Conservation (phyloP, 2,113 vertebrate genomes). For the Chaetodon auriga region DNA sequence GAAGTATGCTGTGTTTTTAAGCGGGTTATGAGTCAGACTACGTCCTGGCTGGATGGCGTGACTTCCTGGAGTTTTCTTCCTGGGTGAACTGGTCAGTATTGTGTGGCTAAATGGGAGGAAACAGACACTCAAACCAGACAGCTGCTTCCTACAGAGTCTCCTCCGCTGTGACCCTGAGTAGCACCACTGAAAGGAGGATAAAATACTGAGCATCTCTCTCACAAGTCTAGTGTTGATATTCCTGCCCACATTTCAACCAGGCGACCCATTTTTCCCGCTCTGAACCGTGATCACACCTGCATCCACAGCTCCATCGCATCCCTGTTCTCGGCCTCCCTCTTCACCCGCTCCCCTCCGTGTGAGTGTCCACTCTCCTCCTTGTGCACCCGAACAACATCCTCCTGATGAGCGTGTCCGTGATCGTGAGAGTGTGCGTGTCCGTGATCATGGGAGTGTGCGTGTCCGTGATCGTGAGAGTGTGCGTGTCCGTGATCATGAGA, state of each 20-base stretch:
- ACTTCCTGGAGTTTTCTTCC: no score
- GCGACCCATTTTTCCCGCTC: not conserved
- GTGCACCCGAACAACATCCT: slow-evolving; percentile 49
- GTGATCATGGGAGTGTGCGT: slow-evolving; percentile 57
- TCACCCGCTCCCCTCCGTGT: slow-evolving; percentile 58
- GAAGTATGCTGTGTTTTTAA: no score
- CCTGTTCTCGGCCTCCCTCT: slow-evolving; percentile 72
- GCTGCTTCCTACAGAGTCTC: no score
- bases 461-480: slow-evolving; percentile 43
- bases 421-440: slow-evolving; percentile 32
- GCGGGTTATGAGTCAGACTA: no score
- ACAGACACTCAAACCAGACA: no score
- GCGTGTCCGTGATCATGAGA: slow-evolving; percentile 49
- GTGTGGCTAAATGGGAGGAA: no score
- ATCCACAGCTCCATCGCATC: slow-evolving; percentile 88
- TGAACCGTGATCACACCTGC: slow-evolving; percentile 80
- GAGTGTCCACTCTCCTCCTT: slow-evolving; percentile 54
- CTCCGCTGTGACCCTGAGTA: no score
- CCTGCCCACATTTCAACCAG: not conserved
- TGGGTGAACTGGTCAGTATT: no score
- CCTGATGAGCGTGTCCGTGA: slow-evolving; percentile 51
- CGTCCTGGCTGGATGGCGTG: no score
- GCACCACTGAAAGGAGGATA: not conserved
- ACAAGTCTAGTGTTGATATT: not conserved
- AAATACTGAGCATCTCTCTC: not conserved